A percentile compares a stretch with the other conserved stretches of the same genome.
Evolutionary conservation across 2,113 vertebrate species (phyloP).

Genomic region (Cottus gobio): DNA sequence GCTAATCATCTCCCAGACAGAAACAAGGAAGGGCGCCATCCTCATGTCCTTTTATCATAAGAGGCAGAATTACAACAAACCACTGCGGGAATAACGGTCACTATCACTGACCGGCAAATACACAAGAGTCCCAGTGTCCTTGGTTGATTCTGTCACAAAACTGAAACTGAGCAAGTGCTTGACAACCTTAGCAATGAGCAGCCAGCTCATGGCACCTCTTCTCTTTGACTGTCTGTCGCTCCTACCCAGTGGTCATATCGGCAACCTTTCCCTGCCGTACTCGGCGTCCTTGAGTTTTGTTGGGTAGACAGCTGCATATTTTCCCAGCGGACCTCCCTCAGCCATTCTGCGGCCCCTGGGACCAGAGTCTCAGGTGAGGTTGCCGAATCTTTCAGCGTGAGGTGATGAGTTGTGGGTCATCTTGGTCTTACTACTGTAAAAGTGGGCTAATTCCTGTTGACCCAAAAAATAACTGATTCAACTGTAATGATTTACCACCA

Average conservation of each 20-base stretch:
- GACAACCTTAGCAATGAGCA: constrained; percentile 33
- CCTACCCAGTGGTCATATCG: constrained; percentile 35
- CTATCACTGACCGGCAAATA: constrained; percentile 8
- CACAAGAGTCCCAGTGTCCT: constrained; percentile 20
- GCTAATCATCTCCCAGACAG: neutral
- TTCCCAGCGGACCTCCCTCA: constrained; percentile 50
- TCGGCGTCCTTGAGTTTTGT: constrained; percentile 56
- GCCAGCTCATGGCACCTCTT: constrained; percentile 22
- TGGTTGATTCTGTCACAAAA: constrained; percentile 24
- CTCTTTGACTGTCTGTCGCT: constrained; percentile 12
- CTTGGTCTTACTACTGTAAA: constrained; percentile 45
- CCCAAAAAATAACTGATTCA: neutral
- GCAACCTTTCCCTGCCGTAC: constrained; percentile 24
- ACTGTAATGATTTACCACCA: neutral
- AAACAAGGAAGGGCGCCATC: neutral
- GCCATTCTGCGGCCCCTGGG: constrained; percentile 39
- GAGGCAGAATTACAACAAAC: neutral
- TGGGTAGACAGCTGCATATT: constrained; percentile 22
- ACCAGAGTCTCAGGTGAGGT: constrained; percentile 39
- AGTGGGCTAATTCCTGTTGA: constrained; percentile 41
- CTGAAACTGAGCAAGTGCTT: constrained; percentile 9
- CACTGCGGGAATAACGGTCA: neutral
- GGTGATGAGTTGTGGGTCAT: constrained; percentile 50
- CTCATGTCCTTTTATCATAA: neutral
- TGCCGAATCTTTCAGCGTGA: constrained; percentile 40